Percentiles rank a stretch among this genome's conserved stretches.
Conservation (phyloP, 1,140 invertebrate genomes). For the Diabrotica virgifera region DNA sequence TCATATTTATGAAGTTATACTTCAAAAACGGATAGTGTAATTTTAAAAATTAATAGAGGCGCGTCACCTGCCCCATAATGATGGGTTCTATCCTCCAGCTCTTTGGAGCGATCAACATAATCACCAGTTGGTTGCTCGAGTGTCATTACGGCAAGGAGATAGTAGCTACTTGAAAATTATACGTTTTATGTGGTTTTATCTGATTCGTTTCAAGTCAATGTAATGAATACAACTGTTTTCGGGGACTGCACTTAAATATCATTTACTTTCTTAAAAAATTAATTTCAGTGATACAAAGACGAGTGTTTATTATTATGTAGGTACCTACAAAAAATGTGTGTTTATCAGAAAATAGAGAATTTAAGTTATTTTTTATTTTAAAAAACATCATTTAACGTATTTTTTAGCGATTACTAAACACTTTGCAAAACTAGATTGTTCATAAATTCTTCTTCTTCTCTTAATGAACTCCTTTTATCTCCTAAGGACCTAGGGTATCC, state of each 20-base stretch:
- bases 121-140: conserved; percentile 20
- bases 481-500: no score
- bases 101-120: conserved; percentile 25
- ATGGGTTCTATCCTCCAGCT: conserved; percentile 30
- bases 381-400: no score
- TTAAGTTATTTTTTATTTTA: no score
- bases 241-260: not conserved
- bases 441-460: no score
- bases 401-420: no score
- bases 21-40: conserved; percentile 19
- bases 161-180: conserved; percentile 29
- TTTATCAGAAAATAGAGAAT: no score
- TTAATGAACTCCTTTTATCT: no score
- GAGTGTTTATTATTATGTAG: no score
- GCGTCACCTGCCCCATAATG: conserved; percentile 29
- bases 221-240: conserved; percentile 21
- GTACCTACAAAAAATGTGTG: no score
- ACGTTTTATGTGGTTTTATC: conserved; percentile 18
- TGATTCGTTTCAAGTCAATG: conserved; percentile 13
- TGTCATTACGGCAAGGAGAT: conserved; percentile 24
- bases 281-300: not conserved
- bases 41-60: conserved; percentile 30
- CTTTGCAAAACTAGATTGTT: no score
- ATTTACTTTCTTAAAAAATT: not conserved
- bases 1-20: conserved; percentile 25